phyloP scores from a whole-genome alignment of 2,113 vertebrate species.

The Empidonax traillii region DNA sequence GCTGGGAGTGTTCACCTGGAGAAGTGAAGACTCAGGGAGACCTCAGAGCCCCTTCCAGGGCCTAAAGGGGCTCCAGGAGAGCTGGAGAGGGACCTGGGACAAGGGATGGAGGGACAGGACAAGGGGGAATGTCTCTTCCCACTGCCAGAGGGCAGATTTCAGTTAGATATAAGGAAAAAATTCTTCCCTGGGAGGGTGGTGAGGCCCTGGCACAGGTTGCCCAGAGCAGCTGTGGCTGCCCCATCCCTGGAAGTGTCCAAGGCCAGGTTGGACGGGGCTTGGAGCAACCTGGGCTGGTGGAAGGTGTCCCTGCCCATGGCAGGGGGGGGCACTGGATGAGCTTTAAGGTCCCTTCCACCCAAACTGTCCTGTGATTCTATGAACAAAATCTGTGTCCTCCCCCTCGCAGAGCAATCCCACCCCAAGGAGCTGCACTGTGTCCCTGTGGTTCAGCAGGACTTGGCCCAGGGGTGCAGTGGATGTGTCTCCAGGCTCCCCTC shows the following conservation, averaged over 20 bases:
- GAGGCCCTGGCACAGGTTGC: not conserved
- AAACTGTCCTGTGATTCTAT: not conserved
- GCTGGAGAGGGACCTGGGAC: not conserved
- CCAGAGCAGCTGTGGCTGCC: not conserved
- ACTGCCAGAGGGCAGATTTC: not conserved
- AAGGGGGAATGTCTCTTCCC: not conserved
- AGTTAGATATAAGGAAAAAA: not conserved
- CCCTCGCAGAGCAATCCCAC: not conserved
- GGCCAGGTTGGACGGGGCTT: accelerated
- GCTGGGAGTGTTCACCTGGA: not conserved
- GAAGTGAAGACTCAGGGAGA: not conserved
- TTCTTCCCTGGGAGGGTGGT: accelerated
- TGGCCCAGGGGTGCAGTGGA: not conserved
- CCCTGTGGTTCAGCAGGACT: accelerated
- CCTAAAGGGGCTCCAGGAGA: not conserved
- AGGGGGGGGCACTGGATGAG: accelerated
- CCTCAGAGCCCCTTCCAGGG: not conserved
- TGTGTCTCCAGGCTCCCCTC: not conserved
- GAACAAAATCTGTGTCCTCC: not conserved
- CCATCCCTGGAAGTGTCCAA: not conserved
- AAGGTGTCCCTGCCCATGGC: not conserved
- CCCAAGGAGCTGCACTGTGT: accelerated
- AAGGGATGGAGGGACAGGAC: not conserved
- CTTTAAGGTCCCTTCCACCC: not conserved
- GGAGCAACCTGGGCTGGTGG: accelerated